Evolutionary conservation across 2,888 invertebrate genomes (phyloP).

Genomic region (Phrixothrix hirtus): DNA sequence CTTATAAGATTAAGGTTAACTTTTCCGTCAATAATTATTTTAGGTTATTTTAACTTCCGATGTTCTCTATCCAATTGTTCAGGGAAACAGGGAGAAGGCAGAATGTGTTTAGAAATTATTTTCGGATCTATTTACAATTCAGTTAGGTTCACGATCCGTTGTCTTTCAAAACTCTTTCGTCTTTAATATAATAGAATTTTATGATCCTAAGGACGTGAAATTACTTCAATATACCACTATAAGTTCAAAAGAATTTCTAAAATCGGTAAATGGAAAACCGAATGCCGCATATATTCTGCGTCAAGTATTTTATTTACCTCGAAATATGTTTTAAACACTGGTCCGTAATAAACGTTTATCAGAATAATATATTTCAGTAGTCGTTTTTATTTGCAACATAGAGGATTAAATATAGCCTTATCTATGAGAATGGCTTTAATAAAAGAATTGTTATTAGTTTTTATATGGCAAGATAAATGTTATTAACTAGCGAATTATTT

Average conservation of each 20-base stretch:
- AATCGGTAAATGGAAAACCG: too few relatives aligned
- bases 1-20: conserved; percentile 30
- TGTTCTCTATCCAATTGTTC: conserved; percentile 7
- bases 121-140: conserved; percentile 13
- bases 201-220: not conserved
- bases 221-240: too few relatives aligned
- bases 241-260: too few relatives aligned
- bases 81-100: conserved; percentile 8
- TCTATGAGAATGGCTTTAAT: too few relatives aligned
- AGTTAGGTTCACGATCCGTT: conserved; percentile 6
- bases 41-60: conserved; percentile 18
- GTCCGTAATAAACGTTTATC: too few relatives aligned
- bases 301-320: not conserved
- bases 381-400: too few relatives aligned
- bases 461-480: too few relatives aligned
- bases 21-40: conserved; percentile 26
- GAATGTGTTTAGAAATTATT: conserved; percentile 7
- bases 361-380: too few relatives aligned
- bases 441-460: too few relatives aligned
- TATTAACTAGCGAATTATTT: too few relatives aligned
- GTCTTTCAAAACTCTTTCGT: not conserved
- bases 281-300: not conserved
- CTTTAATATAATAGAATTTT: not conserved
- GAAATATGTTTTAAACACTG: too few relatives aligned
- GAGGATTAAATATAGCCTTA: too few relatives aligned